Evolutionary conservation across 2,888 invertebrate genomes (phyloP).

Genomic region (Seira musarum): DNA sequence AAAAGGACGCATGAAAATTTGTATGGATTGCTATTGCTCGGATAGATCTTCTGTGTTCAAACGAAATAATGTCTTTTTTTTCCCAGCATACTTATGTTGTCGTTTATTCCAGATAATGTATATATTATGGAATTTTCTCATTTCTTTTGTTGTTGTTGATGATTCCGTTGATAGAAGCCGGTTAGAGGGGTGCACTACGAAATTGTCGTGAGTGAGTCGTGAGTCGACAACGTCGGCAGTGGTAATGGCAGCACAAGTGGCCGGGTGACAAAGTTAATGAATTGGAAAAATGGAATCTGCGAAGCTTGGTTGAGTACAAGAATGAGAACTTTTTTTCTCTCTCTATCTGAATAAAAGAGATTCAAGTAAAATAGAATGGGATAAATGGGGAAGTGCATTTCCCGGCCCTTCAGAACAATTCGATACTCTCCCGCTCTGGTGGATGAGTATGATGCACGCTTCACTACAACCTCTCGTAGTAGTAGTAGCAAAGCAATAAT

Average conservation of each 20-base stretch:
- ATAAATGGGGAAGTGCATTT: conserved; percentile 61
- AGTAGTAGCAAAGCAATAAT: conserved; percentile 6
- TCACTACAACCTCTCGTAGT: background rate
- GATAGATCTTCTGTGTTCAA: background rate
- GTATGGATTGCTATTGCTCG: conserved; percentile 14
- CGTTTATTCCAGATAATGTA: conserved; percentile 6
- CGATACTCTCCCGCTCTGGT: background rate
- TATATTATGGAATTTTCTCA: conserved; percentile 14
- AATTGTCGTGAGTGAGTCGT: background rate
- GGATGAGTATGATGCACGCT: background rate
- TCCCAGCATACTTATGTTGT: conserved; percentile 7
- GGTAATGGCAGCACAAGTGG: conserved; percentile 57
- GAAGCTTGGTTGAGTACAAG: conserved; percentile 64
- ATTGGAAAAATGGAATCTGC: conserved; percentile 70
- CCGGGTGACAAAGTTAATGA: conserved; percentile 70
- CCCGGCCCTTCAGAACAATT: background rate
- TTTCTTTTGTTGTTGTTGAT: conserved; percentile 5
- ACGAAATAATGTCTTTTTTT: conserved; percentile 17
- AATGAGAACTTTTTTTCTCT: conserved; percentile 46
- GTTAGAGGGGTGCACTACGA: conserved; percentile 1
- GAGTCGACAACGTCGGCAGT: conserved; percentile 19
- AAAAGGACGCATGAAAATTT: conserved; percentile 16
- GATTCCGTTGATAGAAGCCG: conserved; percentile 7
- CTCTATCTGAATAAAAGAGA: conserved; percentile 9
- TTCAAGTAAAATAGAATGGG: no score